Evolutionary conservation across 2,113 vertebrate genomes (phyloP).

Genomic region (Craseonycteris thonglongyai): DNA sequence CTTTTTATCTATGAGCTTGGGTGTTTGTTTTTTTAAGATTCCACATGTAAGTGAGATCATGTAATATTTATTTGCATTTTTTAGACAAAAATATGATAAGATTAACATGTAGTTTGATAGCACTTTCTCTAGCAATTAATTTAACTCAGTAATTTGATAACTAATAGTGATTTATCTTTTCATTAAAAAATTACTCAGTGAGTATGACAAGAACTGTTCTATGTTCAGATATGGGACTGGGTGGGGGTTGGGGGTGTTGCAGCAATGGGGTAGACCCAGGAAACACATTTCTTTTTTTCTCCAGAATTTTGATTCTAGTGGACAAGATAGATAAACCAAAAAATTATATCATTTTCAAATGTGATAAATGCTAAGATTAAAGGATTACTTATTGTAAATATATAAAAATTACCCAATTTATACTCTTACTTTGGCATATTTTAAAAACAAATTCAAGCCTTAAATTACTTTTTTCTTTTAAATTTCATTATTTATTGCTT

Average conservation of each 20-base stretch:
- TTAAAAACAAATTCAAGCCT: neutral
- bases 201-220: neutral
- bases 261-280: neutral
- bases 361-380: neutral
- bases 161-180: neutral
- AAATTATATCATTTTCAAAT: neutral
- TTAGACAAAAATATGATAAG: constrained; percentile 1
- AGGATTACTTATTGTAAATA: neutral
- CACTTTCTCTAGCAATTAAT: constrained; percentile 13
- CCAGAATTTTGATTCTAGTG: neutral
- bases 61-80: neutral
- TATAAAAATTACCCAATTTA: neutral
- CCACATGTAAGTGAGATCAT: neutral
- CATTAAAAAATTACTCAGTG: constrained; percentile 7
- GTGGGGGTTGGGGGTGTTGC: neutral
- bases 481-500: neutral
- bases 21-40: neutral
- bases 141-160: constrained; percentile 5
- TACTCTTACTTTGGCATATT: neutral
- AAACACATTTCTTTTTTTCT: constrained; percentile 30
- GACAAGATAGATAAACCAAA: neutral
- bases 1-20: neutral
- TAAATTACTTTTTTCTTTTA: neutral
- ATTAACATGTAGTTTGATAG: neutral
- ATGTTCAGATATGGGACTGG: neutral